Evolutionary conservation across 2,888 invertebrate species (phyloP), one percentile per base, ranked within the genome.

Genomic region (Pemphredon lugubris): DNA sequence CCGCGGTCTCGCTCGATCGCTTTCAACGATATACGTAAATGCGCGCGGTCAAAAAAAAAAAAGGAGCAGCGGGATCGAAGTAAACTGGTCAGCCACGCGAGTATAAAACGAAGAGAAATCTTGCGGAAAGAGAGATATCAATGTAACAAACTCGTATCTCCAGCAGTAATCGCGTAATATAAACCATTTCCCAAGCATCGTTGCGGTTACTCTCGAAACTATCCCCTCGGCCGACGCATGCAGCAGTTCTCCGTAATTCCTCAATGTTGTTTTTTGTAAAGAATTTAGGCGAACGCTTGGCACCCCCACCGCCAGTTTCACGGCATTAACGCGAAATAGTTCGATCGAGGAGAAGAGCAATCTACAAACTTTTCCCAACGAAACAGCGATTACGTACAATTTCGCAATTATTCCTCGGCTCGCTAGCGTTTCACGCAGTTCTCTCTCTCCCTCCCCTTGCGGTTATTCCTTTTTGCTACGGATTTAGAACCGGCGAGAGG

Each of bases 401-500:
- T 2, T 3, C 7, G 40, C 40, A 3, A 4, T 40, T 18, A 40
- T 63, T 47, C 48, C 37, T 30, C 14, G 40, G 16, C 13, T 37
- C 37, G 14, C n/a, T 48, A 66, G 32, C 55, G 30, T 48, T 53
- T 23, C 32, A 44, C 39, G 34, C 50, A 45, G 54, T 48, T 30
- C 54, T 13, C 16, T 40, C 58, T 48, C n/a, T n/a, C n/a, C n/a
- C n/a, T n/a, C n/a, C n/a, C n/a, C 21, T n/a, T n/a, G n/a, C 26
- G 34, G 21, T 59, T 66, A 20, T 26, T 71, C 53, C 48, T 66
- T 81, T 82, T 80, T 68, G 69, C 65, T 78, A 76, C 82, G 40
- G 73, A 82, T 82, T 80, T 82, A 82, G 82, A 70, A 76, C 26
- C 16, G 14, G 40, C 16, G 14, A 57, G 67, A 69, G 44, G 58